A percentile compares a stretch with the other conserved stretches of the same genome.
phyloP scores from a whole-genome alignment of 1,140 invertebrate genomes.

The Leptestheria dahalacensis region DNA sequence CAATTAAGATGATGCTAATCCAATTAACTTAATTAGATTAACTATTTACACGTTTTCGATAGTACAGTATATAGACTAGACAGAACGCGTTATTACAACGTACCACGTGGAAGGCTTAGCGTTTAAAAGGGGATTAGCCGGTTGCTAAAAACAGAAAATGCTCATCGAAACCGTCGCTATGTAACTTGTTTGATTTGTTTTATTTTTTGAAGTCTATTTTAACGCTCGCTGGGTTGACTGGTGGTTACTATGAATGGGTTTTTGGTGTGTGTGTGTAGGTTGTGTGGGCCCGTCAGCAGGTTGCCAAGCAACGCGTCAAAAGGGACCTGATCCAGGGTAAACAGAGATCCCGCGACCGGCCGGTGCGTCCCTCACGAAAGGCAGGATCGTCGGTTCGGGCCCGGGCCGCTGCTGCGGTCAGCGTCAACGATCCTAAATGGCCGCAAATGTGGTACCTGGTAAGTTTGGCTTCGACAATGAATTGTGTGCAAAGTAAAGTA shows the following conservation, averaged over 20 bases:
- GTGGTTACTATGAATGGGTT: background rate
- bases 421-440: slow-evolving; percentile 67
- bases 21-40: too few species aligned
- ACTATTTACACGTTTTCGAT: too few species aligned
- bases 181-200: too few species aligned
- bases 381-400: background rate
- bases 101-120: too few species aligned
- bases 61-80: too few species aligned
- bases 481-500: too few species aligned
- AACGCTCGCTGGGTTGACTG: background rate
- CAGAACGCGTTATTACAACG: slow-evolving; percentile 5
- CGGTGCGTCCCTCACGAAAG: background rate
- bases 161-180: too few species aligned
- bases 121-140: too few species aligned
- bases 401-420: background rate
- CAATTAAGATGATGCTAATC: too few species aligned
- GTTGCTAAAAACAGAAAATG: too few species aligned
- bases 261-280: slow-evolving; percentile 23
- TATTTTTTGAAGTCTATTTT: too few species aligned
- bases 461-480: too few species aligned
- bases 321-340: slow-evolving; percentile 22
- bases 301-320: slow-evolving; percentile 27
- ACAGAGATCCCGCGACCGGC: background rate
- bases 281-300: slow-evolving; percentile 32
- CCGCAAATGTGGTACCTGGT: slow-evolving; percentile 82